Evolutionary conservation across 2,113 vertebrate genomes (phyloP), one percentile per base, ranked within the genome.

Genomic region (Sander vitreus): DNA sequence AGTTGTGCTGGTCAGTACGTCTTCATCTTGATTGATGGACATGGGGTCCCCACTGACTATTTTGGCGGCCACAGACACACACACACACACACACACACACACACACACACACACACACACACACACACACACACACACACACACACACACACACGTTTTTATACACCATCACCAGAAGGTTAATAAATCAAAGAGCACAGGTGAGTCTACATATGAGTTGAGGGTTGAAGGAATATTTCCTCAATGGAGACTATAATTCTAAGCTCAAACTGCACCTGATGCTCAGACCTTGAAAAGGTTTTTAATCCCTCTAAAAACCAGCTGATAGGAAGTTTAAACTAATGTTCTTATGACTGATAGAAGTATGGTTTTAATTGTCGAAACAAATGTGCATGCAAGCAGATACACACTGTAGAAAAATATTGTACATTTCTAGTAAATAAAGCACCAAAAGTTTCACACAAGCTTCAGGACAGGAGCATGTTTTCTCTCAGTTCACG

Each of bases 121-220:
- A 45, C 39, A 62, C n/a, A 65, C 50, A 33, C 39, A 39, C 9
- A 2, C 9, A 2, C 39, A 39, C 30, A 59, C 21, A n/a, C 23
- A n/a, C 16, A 39, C 21, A n/a, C 0, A 50, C 30, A 6, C n/a
- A 65, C 53, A 45, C 39, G 15, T 13, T 62, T 79, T 79, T 9
- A 27, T 54, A 57, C 25, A 25, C 7, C 36, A 23, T 54, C 54
- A 47, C 14, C 55, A 63, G n/a, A n/a, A n/a, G n/a, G n/a, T n/a
- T 36, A 68, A 81, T 76, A 69, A 67, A 51, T 68, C 59, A 73
- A 77, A 64, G 59, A 13, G 23, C 36, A 25, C 36, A 14, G 23
- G 23, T 23, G 21, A 54, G 23, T 19, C n/a, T 50, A 33, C 59
- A 55, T 65, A 36, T 70, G 30, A 77, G 45, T 6, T 45, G 33